These are phyloP conservation scores for Campoletis raptor DNA, from an alignment of 2,888 invertebrate genomes.

Conservation along the genomic window DNA sequence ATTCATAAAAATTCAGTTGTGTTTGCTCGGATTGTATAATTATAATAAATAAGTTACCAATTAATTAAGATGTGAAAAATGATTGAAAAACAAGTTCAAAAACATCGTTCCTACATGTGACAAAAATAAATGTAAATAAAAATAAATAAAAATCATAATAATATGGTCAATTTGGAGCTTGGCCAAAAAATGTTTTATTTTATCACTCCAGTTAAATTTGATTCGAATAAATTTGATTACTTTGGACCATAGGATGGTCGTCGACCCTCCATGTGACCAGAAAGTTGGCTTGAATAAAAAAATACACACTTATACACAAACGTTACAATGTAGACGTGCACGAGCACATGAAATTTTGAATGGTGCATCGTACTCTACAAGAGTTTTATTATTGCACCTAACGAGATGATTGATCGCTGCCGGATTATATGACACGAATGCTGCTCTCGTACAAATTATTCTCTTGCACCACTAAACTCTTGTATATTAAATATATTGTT, in stretches of 20 bases:
- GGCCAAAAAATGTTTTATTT: constrained; percentile 16
- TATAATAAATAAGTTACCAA: background rate
- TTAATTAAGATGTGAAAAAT: background rate
- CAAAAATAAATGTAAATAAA: background rate
- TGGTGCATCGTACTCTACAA: constrained; percentile 10
- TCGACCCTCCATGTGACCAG: constrained; percentile 9
- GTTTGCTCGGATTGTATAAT: background rate
- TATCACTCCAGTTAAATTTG: background rate
- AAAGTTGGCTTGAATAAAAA: constrained; percentile 10
- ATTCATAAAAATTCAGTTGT: too few relatives aligned
- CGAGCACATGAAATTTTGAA: constrained; percentile 31
- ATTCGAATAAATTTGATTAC: constrained; percentile 4
- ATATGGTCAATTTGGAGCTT: background rate
- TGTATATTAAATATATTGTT: constrained; percentile 6
- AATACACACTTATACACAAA: background rate
- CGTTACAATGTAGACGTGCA: background rate
- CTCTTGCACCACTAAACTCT: constrained; percentile 18
- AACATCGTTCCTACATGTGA: background rate
- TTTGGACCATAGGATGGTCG: background rate
- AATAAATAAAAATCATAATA: background rate
- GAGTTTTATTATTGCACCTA: constrained; percentile 50
- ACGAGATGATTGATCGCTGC: constrained; percentile 56
- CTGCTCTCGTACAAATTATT: constrained; percentile 22
- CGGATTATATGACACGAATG: constrained; percentile 36
- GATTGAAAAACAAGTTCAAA: background rate